Evolutionary conservation across 64 coral and sea anemone species (phyloP).

Genomic region (Stylophora pistillata): DNA sequence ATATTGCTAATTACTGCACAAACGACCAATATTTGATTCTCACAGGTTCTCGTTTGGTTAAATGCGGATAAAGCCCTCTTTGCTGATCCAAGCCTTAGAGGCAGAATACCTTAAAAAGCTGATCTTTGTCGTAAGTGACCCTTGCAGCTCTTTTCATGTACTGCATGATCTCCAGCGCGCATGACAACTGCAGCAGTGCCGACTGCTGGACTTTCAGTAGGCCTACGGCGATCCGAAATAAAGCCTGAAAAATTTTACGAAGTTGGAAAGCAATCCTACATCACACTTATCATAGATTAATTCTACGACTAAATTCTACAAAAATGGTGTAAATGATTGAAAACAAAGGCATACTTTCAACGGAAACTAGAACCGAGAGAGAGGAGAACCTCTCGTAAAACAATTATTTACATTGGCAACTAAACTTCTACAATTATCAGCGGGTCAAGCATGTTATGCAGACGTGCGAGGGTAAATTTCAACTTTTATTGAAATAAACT

Average conservation of each 20-base stretch:
- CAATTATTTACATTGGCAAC: too few species aligned
- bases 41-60: too few species aligned
- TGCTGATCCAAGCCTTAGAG: background rate
- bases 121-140: slow-evolving; percentile 83
- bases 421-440: too few species aligned
- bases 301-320: background rate
- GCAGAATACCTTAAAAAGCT: slow-evolving; percentile 68
- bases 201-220: slow-evolving; percentile 75
- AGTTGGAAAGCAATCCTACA: background rate
- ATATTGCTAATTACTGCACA: too few species aligned
- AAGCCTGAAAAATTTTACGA: slow-evolving; percentile 28
- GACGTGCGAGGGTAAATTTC: background rate
- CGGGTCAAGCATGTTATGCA: too few species aligned
- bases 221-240: slow-evolving; percentile 86
- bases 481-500: background rate
- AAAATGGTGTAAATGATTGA: too few species aligned
- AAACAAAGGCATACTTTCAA: too few species aligned
- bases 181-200: slow-evolving; percentile 66
- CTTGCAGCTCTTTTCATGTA: slow-evolving; percentile 81
- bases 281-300: background rate
- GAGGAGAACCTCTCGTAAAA: too few species aligned
- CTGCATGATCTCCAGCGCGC: slow-evolving; percentile 90
- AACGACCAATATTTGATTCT: too few species aligned
- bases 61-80: too few species aligned
- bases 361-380: too few species aligned